Evolutionary conservation across 2,888 invertebrate species (phyloP), one percentile per base, ranked within the genome.

Genomic region (Lymantria dispar): DNA sequence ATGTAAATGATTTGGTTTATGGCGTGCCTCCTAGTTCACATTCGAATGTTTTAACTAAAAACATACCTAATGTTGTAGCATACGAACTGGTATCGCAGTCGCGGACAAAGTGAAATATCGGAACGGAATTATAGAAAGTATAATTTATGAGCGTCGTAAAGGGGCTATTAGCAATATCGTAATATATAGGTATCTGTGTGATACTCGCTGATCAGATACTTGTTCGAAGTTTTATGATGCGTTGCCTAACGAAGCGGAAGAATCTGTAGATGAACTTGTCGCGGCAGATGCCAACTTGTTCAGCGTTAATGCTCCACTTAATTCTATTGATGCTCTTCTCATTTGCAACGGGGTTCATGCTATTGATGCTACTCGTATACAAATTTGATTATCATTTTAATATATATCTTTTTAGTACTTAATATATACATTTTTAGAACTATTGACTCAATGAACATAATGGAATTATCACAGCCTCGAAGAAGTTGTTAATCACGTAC

Each of bases 1-100:
- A 90, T 90, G 89, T 88, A 83, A 90, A 90, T 90, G 74, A 80
- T 82, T 84, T 77, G 69, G 82, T 88, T 88, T 85, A 86, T 86
- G 78, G 82, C 67, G 56, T 76, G 63, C 83, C 88, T 87, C 74
- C 85, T 79, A 88, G 86, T 83, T 87, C 80, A 84, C 82, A 87
- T 86, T 83, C 78, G 79, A 82, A 78, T 76, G 74, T 65, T 78
- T 76, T 62, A 73, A 71, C 75, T 67, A 79, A 81, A 75, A 78
- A 67, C 63, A 62, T 60, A 64, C 56, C 55, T 59, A 62, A 70
- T 64, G 62, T 66, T 68, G 52, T 47, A 48, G 60, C 57, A 49
- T 65, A 68, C 58, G 64, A 69, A 69, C 58, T 62, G 65, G 63
- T 63, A 60, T 68, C 64, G 69, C 50, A 58, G 66, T 66, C 54